These are phyloP conservation scores for Crax fasciolata DNA, from an alignment of 2,797 vertebrate species.

Conservation along the genomic window DNA sequence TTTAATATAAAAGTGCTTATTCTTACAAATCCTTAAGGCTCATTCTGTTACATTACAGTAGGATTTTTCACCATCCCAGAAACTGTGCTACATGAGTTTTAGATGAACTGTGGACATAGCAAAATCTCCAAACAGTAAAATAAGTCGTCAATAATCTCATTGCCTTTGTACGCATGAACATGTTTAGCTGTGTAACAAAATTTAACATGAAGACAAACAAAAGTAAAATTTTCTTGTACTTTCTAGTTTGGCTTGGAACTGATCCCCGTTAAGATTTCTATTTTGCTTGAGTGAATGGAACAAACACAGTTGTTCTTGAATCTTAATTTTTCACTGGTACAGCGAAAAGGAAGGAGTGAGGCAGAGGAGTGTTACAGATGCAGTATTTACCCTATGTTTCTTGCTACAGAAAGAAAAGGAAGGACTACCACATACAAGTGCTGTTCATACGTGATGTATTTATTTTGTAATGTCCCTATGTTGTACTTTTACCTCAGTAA, in stretches of 20 bases:
- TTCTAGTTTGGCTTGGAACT: slow-evolving; percentile 31
- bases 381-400: background rate
- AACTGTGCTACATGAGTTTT: slow-evolving; percentile 78
- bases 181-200: background rate
- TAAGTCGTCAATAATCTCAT: slow-evolving; percentile 26
- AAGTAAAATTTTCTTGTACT: slow-evolving; percentile 25
- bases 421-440: background rate
- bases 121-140: slow-evolving; percentile 74
- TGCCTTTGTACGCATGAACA: slow-evolving; percentile 51
- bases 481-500: slow-evolving; percentile 35
- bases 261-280: background rate
- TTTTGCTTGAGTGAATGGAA: slow-evolving; percentile 10
- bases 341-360: slow-evolving; percentile 19
- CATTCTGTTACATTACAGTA: slow-evolving; percentile 79
- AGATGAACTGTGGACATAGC: slow-evolving; percentile 60
- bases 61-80: slow-evolving; percentile 74
- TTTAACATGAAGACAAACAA: slow-evolving; percentile 33
- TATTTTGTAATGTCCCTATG: background rate
- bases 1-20: slow-evolving; percentile 84
- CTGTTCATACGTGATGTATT: background rate
- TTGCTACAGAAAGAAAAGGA: background rate
- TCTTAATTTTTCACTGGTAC: background rate
- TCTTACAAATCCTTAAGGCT: slow-evolving; percentile 83
- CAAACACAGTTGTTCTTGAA: slow-evolving; percentile 14
- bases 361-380: background rate